A percentile compares a stretch with the other conserved stretches of the same genome.
Conservation (phyloP, 2,797 vertebrate species). For the Morus bassanus region DNA sequence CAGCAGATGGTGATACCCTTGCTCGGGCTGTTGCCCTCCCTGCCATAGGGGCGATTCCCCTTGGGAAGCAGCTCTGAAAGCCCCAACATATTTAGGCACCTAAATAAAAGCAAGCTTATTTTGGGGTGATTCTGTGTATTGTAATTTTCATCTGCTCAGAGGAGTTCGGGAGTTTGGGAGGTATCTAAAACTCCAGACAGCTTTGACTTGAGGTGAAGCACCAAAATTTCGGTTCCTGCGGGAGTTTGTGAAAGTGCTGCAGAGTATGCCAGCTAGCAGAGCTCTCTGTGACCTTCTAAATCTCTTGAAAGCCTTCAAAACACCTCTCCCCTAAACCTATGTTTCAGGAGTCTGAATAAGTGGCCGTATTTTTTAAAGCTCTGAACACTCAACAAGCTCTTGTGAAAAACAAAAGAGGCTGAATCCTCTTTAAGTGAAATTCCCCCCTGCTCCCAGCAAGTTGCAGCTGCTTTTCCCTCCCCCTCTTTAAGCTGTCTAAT, state of each 20-base stretch:
- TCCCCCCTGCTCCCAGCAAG: background rate
- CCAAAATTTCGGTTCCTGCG: background rate
- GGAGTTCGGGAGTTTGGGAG: accelerated
- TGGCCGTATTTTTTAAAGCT: background rate
- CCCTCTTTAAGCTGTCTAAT: background rate
- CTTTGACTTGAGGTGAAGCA: background rate
- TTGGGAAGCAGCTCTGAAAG: accelerated
- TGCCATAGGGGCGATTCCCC: accelerated
- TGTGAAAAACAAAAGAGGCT: conserved; percentile 29
- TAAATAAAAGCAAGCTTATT: background rate
- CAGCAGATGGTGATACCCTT: accelerated
- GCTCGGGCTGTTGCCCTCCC: background rate
- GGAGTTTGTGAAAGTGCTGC: background rate
- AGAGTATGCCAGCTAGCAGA: background rate
- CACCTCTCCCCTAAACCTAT: background rate
- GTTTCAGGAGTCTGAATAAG: background rate
- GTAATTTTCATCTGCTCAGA: background rate
- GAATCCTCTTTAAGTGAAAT: background rate
- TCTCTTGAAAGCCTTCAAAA: background rate
- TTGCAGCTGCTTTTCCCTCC: conserved; percentile 29
- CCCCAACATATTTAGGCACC: accelerated
- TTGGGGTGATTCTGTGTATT: too few relatives aligned
- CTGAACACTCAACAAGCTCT: conserved; percentile 10
- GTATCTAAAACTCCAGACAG: background rate
- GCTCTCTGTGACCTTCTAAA: background rate